Evolutionary conservation across 2,888 invertebrate genomes (phyloP).

Genomic region (Volucella inanis): DNA sequence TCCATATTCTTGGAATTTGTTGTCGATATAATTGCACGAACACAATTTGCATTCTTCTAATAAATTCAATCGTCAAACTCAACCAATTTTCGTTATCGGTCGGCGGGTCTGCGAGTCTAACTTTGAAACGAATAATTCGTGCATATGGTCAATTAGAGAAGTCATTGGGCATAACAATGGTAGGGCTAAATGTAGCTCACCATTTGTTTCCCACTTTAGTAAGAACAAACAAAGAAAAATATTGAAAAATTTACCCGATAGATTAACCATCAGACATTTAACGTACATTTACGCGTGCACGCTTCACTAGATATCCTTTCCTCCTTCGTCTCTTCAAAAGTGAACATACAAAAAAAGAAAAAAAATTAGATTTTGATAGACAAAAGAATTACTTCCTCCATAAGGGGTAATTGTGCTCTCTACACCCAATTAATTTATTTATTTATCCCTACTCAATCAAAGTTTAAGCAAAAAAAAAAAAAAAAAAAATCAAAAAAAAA

Average conservation of each 20-base stretch:
- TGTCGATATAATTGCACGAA: conserved; percentile 3
- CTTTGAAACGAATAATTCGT: conserved; percentile 59
- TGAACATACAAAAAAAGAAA: conserved; percentile 1
- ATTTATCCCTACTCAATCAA: conserved; percentile 73
- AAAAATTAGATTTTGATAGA: conserved; percentile 48
- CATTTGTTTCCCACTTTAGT: conserved; percentile 55
- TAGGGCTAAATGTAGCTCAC: conserved; percentile 54
- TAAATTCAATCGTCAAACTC: conserved; percentile 5
- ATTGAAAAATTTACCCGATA: conserved; percentile 60
- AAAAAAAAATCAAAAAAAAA: conserved; percentile 20
- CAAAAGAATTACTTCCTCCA: conserved; percentile 71
- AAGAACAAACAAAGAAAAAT: conserved; percentile 38
- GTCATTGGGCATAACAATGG: conserved; percentile 53
- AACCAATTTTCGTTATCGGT: conserved; percentile 1
- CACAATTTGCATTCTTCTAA: conserved; percentile 30
- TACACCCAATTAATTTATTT: conserved; percentile 73
- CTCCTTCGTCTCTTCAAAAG: conserved; percentile 40
- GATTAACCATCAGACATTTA: conserved; percentile 64
- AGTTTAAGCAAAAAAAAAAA: conserved; percentile 19
- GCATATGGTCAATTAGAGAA: conserved; percentile 75
- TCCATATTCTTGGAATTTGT: neutral
- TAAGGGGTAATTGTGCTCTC: conserved; percentile 70
- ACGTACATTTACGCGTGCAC: conserved; percentile 68
- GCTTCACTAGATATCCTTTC: conserved; percentile 66
- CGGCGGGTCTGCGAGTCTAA: conserved; percentile 1